Conservation (phyloP, 2,888 invertebrate species). For the Mongoloraphidia duomilia region DNA sequence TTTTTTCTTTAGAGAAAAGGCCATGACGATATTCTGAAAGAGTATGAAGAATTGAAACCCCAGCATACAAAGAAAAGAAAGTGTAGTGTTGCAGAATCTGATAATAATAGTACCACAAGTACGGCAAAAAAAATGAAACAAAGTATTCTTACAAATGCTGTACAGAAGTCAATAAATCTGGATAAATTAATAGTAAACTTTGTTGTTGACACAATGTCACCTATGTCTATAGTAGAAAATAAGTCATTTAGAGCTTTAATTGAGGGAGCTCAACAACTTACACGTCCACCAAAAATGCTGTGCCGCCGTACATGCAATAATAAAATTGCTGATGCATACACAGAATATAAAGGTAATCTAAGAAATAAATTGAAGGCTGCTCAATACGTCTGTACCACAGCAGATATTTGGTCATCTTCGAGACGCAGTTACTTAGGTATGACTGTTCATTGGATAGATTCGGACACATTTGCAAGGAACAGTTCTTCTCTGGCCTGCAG, state of each 20-base stretch:
- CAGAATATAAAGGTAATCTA: neutral
- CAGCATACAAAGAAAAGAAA: neutral
- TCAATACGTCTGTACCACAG: conserved; percentile 12
- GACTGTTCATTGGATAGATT: conserved; percentile 14
- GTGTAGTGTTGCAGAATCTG: neutral
- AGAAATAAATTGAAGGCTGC: conserved; percentile 8
- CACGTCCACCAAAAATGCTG: neutral
- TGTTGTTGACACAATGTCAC: conserved; percentile 4
- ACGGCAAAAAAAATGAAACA: neutral
- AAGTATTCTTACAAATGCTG: neutral
- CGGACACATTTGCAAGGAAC: conserved; percentile 8
- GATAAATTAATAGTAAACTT: conserved; percentile 1
- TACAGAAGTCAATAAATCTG: conserved; percentile 3
- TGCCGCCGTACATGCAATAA: neutral
- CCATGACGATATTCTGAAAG: conserved; percentile 1
- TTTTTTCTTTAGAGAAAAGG: neutral
- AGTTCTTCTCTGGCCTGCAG: conserved; percentile 11
- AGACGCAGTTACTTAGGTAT: conserved; percentile 12
- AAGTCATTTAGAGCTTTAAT: conserved; percentile 2
- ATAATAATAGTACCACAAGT: conserved; percentile 1
- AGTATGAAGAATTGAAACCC: neutral
- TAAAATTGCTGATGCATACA: conserved; percentile 3
- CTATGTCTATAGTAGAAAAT: conserved; percentile 1
- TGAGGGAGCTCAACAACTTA: conserved; percentile 2
- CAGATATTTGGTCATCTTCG: conserved; percentile 14